These are phyloP conservation scores for Ceratosolen fusciceps DNA, from an alignment of 1,140 invertebrate genomes.

Conservation along the genomic window DNA sequence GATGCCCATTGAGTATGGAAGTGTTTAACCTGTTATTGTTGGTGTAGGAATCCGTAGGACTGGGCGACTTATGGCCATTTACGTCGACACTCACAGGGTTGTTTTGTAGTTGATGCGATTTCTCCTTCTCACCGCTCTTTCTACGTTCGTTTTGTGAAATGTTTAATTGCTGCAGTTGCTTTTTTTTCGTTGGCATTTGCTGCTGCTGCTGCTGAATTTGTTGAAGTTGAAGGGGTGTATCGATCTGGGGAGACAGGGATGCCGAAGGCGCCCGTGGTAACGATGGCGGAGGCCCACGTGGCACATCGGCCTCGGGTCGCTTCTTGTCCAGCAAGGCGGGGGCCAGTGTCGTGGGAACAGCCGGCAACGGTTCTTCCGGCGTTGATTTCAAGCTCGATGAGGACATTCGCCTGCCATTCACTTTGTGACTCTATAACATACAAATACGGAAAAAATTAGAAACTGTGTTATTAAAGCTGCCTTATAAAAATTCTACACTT, in stretches of 20 bases:
- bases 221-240: slow-evolving; percentile 58
- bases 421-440: slow-evolving; percentile 62
- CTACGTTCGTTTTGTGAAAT: slow-evolving; percentile 51
- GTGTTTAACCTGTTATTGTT: slow-evolving; percentile 70
- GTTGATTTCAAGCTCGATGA: slow-evolving; percentile 68
- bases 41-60: slow-evolving; percentile 67
- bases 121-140: slow-evolving; percentile 49
- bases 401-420: slow-evolving; percentile 68
- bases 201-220: slow-evolving; percentile 59
- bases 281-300: slow-evolving; percentile 66
- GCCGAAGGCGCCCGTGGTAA: slow-evolving; percentile 68
- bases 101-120: slow-evolving; percentile 57
- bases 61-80: slow-evolving; percentile 68
- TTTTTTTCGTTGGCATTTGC: slow-evolving; percentile 50
- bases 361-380: slow-evolving; percentile 72
- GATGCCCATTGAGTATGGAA: slow-evolving; percentile 63
- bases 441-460: background rate
- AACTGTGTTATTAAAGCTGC: background rate
- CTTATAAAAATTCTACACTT: too few relatives aligned
- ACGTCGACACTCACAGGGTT: slow-evolving; percentile 57
- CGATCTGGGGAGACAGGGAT: slow-evolving; percentile 60
- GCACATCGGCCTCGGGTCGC: slow-evolving; percentile 61
- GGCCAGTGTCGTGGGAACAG: slow-evolving; percentile 71
- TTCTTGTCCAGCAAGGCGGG: slow-evolving; percentile 70
- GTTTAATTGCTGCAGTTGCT: slow-evolving; percentile 57